Evolutionary conservation across 1,140 invertebrate genomes (phyloP), one percentile per base, ranked within the genome.

Genomic region (Tetramorium simillimum): DNA sequence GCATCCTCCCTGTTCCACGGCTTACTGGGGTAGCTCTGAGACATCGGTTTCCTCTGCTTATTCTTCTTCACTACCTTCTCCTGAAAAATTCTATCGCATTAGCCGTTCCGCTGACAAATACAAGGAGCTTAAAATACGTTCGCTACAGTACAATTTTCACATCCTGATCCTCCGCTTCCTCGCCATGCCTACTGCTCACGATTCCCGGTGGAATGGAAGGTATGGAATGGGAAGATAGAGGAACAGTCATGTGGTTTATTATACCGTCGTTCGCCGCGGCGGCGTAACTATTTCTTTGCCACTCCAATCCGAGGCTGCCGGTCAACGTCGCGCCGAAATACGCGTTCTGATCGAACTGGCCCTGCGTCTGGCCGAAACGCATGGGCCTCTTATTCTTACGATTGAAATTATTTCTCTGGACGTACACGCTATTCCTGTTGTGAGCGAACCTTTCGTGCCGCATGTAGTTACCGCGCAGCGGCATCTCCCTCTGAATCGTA

Each of bases 1-100:
- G 96, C 96, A 88, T 96, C 96, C 76, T 96, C 95, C 28, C 94
- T 93, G 60, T 96, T 95, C 95, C 96, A 96, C 9, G 95, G 95
- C 78, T 94, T 92, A 81, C 94, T 95, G 9, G 95, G 94, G 86
- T 95, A 95, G 90, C 94, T 95, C 81, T 93, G 91, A 2, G 95
- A 95, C 95, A 95, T 95, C 69, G 95, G 93, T 70, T 94, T 95
- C 40, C 94, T 89, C 69, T 93, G 94, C 65, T 95, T 95, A 65
- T 90, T 93, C 63, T 94, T 95, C 43, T 95, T 95, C 24, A 93
- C 91, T n/a, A 93, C 87, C 78, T 94, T 93, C 62, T 94, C 91
- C 92, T 92, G 69, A 92, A 69, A 40, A 63, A 28, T 37, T 3
- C 60, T 6, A 85, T 40, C 0, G 2, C 3, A 56, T 46, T 63